Evolutionary conservation across 2,888 invertebrate genomes (phyloP), one percentile per base, ranked within the genome.

Genomic region (Agriopis aurantiaria): DNA sequence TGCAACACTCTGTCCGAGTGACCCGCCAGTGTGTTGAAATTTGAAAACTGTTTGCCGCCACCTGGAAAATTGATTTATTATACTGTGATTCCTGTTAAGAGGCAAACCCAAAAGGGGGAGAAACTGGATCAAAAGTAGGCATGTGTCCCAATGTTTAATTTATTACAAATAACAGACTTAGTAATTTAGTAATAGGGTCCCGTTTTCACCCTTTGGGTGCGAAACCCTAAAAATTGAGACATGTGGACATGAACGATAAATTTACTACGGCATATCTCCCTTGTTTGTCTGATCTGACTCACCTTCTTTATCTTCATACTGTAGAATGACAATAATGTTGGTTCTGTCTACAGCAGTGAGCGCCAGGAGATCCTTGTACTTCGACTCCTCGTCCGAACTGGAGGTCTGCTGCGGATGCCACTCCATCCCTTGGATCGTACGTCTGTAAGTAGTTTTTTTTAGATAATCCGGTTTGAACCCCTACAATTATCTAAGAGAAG

Each of bases 401-500:
- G 95, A 94, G 0, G 96, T 96, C 74, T 95, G 95, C 61, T 94
- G 90, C 0, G 97, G 97, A 88, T 98, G 97, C 97, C 97, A 98
- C 7, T 91, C 92, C 1, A 97, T 84, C 65, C 94, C 92, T 80
- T 96, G 96, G 41, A 97, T 94, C 67, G 95, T 86, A 90, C 96
- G 97, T 61, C 96, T 95, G 81, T 90, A 92, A 80, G 58, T 53
- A 14, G n/a, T 3, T 6, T 11, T 33, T 23, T 33, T 33, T 33
- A 33, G 33, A 33, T 33, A 23, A 23, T 23, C 17, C 17, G 17
- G 17, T 23, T 23, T 23, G 17, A 23, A 23, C 17, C 17, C 17
- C 17, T 23, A 23, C 1, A 23, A 23, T 23, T 23, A 23, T 23
- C 17, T 2, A 23, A 23, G 17, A 23, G 17, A 23, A 23, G 17